Evolutionary conservation across 2,888 invertebrate species (phyloP).

Genomic region (Tachina fera): DNA sequence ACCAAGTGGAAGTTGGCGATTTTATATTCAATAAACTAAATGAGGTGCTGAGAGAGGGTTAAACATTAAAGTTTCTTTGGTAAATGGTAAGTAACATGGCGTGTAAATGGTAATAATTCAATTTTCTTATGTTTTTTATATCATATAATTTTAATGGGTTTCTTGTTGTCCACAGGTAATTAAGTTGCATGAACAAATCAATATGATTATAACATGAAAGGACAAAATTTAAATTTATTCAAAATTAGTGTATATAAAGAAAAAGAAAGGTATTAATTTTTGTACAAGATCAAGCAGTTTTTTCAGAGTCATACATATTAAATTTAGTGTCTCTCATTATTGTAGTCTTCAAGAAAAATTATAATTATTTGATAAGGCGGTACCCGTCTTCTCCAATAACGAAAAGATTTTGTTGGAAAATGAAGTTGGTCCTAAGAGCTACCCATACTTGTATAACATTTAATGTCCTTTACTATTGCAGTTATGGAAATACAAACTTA

Average conservation of each 20-base stretch:
- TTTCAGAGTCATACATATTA: too few species aligned
- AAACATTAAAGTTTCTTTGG: constrained; percentile 14
- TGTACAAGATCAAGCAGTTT: too few species aligned
- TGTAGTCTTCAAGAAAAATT: too few species aligned
- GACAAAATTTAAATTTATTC: constrained; percentile 18
- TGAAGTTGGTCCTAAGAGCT: too few species aligned
- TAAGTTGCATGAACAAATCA: constrained; percentile 4
- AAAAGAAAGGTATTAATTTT: too few species aligned
- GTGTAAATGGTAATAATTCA: constrained; percentile 56
- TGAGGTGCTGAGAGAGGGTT: constrained; percentile 59
- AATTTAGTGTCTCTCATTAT: too few species aligned
- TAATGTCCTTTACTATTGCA: too few species aligned
- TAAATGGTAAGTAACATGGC: constrained; percentile 44
- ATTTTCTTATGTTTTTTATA: constrained; percentile 33
- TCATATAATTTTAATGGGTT: constrained; percentile 16
- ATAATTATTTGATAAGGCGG: too few species aligned
- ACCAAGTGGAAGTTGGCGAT: constrained; percentile 56
- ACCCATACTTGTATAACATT: too few species aligned
- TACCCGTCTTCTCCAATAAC: too few species aligned
- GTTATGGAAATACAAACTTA: too few species aligned
- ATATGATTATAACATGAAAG: constrained; percentile 6
- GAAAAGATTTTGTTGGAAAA: too few species aligned
- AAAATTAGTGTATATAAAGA: neutral
- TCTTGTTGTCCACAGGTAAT: constrained; percentile 10
- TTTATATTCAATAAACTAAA: constrained; percentile 63